Evolutionary conservation across 2,888 invertebrate genomes (phyloP).

Genomic region (Ethmia dodecea): DNA sequence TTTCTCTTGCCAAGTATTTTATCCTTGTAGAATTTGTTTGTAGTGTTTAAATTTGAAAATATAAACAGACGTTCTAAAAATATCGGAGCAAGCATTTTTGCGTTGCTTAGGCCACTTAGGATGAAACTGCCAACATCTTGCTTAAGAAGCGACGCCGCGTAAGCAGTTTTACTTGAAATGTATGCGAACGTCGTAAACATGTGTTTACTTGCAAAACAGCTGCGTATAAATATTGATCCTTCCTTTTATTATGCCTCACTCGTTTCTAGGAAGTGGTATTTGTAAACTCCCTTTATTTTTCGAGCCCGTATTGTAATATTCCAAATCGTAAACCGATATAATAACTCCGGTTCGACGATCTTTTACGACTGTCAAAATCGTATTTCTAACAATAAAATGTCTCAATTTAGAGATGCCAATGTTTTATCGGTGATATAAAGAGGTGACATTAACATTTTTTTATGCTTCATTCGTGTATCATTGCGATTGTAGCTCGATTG

Average conservation of each 20-base stretch:
- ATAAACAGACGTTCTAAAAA: too few relatives aligned
- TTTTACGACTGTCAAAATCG: conserved; percentile 71
- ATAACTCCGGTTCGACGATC: conserved; percentile 54
- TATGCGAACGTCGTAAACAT: too few relatives aligned
- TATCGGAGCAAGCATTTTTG: too few relatives aligned
- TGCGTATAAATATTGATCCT: not conserved
- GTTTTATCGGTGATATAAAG: conserved; percentile 66
- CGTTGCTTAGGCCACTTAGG: too few relatives aligned
- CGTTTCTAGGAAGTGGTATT: conserved; percentile 1
- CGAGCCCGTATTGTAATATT: conserved; percentile 58
- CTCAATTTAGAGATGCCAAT: conserved; percentile 66
- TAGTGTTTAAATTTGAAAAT: too few relatives aligned
- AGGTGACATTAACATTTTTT: conserved; percentile 51
- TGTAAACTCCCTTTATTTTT: conserved; percentile 26
- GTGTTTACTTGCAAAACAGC: too few relatives aligned
- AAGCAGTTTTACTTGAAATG: too few relatives aligned
- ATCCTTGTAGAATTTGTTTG: too few relatives aligned
- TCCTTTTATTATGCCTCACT: conserved; percentile 1
- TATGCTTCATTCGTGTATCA: conserved; percentile 49
- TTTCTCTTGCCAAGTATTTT: not conserved
- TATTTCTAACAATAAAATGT: conserved; percentile 75
- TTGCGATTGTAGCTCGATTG: too few relatives aligned
- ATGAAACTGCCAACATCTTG: too few relatives aligned
- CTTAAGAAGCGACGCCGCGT: too few relatives aligned
- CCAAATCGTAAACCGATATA: conserved; percentile 63